Evolutionary conservation across 2,113 vertebrate species (phyloP), one percentile per base, ranked within the genome.

Genomic region (Heterochromis multidens): DNA sequence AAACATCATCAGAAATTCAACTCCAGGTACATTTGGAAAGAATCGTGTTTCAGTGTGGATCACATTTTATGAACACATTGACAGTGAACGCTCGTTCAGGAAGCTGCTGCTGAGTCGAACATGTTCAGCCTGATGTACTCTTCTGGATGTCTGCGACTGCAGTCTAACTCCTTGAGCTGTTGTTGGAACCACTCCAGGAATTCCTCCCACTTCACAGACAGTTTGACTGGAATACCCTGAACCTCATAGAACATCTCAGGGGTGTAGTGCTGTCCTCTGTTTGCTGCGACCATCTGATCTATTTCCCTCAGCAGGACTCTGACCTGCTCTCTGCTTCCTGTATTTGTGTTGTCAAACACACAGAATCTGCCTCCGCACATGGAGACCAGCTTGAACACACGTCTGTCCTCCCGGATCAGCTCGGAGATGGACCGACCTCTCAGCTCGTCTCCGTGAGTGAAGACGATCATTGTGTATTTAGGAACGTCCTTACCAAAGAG

Each of bases 361-460:
- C 21, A 6, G 54, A 6, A 83, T 25, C 84, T 58, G 2, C 12
- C 13, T 0, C n/a, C 16, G 49, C 80, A 86, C 40, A 4, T 21
- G 8, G 19, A 19, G 11, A 89, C 19, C 29, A 89, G 87, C 0
- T 74, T 1, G 1, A 2, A 12, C n/a, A 89, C 23, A 3, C 9
- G 9, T 1, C 0, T 0, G 37, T 76, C 29, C 0, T 13, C 2
- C 4, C 11, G 0, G 33, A 87, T 63, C 33, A 46, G 0, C 1
- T 23, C 27, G 1, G 16, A 0, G 1, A 89, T 21, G 10, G 10
- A 8, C 17, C 12, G 52, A 5, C 4, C 54, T 8, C 7, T 13
- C 3, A 89, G 43, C 11, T 57, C 0, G 3, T 86, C 81, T 60
- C 67, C 81, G 3, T 87, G 46, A 8, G 88, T 89, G 25, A 89